Evolutionary conservation across 2,888 invertebrate genomes (phyloP).

Genomic region (Ectropis crepuscularia): DNA sequence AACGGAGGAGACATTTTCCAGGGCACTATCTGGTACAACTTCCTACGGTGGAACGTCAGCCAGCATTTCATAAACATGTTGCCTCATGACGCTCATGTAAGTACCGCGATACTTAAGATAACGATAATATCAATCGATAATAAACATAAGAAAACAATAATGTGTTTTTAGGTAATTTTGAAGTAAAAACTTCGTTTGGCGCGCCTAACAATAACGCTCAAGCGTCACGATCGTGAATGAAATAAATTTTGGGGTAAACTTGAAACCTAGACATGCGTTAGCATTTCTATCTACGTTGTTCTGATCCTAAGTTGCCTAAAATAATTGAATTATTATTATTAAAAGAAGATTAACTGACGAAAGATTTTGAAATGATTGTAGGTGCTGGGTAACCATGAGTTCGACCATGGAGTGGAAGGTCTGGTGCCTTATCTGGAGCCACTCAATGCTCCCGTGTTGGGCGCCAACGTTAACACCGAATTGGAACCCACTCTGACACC

Average conservation of each 20-base stretch:
- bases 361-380: slow-evolving; percentile 56
- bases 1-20: slow-evolving; percentile 89
- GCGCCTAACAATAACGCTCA: too few species aligned
- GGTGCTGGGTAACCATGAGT: slow-evolving; percentile 95
- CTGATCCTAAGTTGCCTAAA: too few species aligned
- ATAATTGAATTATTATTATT: too few species aligned
- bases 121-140: background rate
- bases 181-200: too few species aligned
- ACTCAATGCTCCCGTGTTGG: slow-evolving; percentile 88
- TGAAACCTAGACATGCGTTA: too few species aligned
- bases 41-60: slow-evolving; percentile 89
- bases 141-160: too few species aligned
- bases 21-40: slow-evolving; percentile 90
- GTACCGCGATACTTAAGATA: slow-evolving; percentile 33
- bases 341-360: background rate
- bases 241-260: too few species aligned
- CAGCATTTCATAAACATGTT: slow-evolving; percentile 90
- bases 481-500: slow-evolving; percentile 87
- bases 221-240: too few species aligned
- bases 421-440: slow-evolving; percentile 88
- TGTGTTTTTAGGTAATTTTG: too few species aligned
- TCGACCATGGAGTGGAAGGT: slow-evolving; percentile 90
- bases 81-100: slow-evolving; percentile 91
- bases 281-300: too few species aligned
- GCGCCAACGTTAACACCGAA: slow-evolving; percentile 90